Base-by-base conservation (phyloP, 2,113 vertebrate species). In the Larimichthys crocea region DNA sequence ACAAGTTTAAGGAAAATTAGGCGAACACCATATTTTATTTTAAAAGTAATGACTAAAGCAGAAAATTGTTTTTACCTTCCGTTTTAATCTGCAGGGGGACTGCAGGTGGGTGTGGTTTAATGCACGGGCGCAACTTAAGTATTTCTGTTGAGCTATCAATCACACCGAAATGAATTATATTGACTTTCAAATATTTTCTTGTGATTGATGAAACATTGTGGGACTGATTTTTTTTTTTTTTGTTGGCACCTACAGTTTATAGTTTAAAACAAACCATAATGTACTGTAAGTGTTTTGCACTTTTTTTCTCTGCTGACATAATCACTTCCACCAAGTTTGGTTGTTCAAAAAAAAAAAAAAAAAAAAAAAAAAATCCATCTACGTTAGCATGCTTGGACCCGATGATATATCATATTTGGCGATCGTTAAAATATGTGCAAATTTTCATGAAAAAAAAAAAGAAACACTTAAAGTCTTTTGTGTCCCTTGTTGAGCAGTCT, bases 111-210 rank as follows among this genome's bases (percentile, higher is more conserved):
- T 52, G 71, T 65, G 56, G 75, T 74, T 83, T 62, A 65, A 79
- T 50, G 64, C 63, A 81, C 74, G 31, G 84, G 46, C 35, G 60
- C 24, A 72, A 80, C 31, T 77, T 55, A 74, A 31, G n/a, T 66
- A 40, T 66, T 82, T 80, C 35, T 20, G 24, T 64, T 69, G 62
- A 88, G 82, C 83, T 64, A 91, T 88, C 82, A 91, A 84, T 92
- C 83, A 86, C 61, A 56, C 35, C 56, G 42, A 67, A 72, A 80
- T 85, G 44, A 82, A 85, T 85, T 62, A 78, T 80, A 89, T 77
- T 81, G 66, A 88, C 68, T 89, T 88, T 86, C 74, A 80, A 76
- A 86, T 88, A 78, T 83, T 80, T 79, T 11, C 52, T 35, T 20
- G 60, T 90, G 84, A 89, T 79, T 87, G 81, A 85, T 86, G 70